phyloP scores from a whole-genome alignment of 2,113 vertebrate genomes.

The Propithecus coquereli region DNA sequence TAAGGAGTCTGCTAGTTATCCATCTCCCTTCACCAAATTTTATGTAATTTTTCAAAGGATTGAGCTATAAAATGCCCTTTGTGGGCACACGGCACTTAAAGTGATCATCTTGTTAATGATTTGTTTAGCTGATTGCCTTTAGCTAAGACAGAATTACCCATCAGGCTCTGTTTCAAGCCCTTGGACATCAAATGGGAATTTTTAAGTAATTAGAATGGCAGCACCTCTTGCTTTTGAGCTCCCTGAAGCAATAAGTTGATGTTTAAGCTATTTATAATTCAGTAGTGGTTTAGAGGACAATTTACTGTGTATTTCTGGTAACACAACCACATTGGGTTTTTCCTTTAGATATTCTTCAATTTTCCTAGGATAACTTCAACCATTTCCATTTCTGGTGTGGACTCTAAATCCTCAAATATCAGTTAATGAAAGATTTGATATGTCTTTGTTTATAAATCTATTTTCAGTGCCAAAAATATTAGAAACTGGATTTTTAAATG shows the following conservation, averaged over 20 bases:
- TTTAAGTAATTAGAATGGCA: conserved; percentile 54
- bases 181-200: conserved; percentile 46
- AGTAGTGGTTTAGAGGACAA: conserved; percentile 26
- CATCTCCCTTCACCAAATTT: neutral
- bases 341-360: conserved; percentile 25
- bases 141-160: conserved; percentile 46
- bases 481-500: conserved; percentile 13
- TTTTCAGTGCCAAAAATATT: conserved; percentile 15
- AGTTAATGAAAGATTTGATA: neutral
- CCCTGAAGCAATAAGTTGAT: conserved; percentile 40
- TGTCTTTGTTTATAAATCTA: neutral
- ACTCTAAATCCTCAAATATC: conserved; percentile 39
- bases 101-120: conserved; percentile 41
- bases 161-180: conserved; percentile 39
- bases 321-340: conserved; percentile 17
- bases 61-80: conserved; percentile 31
- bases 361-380: neutral
- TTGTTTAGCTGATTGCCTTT: conserved; percentile 50
- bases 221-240: conserved; percentile 52
- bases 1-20: neutral
- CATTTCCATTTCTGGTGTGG: neutral
- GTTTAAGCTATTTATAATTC: conserved; percentile 52
- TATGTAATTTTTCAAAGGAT: conserved; percentile 38
- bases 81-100: neutral
- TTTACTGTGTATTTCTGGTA: conserved; percentile 38